Percentiles rank a stretch among this genome's conserved stretches.
These are phyloP conservation scores for Euzetes globulus DNA, from an alignment of 2,888 invertebrate genomes.

Conservation along the genomic window DNA sequence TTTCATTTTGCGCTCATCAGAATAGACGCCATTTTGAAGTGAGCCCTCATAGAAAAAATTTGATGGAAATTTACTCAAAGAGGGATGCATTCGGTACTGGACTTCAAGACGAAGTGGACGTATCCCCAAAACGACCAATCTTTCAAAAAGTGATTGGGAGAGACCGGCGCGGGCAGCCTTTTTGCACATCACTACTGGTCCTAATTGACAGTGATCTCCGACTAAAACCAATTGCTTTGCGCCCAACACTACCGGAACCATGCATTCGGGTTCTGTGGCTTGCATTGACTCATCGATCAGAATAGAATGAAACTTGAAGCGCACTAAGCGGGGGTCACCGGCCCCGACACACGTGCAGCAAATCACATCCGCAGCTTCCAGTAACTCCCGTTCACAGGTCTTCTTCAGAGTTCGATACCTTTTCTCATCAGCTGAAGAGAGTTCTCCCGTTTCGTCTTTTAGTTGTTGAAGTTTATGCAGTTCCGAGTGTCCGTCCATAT, in stretches of 20 bases:
- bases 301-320: conserved; percentile 90
- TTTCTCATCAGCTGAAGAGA: conserved; percentile 90
- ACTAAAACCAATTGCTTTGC: conserved; percentile 94
- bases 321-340: conserved; percentile 85
- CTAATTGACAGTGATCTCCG: conserved; percentile 97
- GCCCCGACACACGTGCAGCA: conserved; percentile 99
- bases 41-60: conserved; percentile 99
- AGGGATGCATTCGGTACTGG: conserved; percentile 99
- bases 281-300: conserved; percentile 96
- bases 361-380: conserved; percentile 95
- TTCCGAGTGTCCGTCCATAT: conserved; percentile 85
- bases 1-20: conserved; percentile 75
- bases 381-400: conserved; percentile 76
- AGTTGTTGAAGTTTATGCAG: conserved; percentile 88
- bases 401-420: conserved; percentile 83
- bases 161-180: conserved; percentile 95
- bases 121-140: conserved; percentile 92
- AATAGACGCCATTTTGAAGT: conserved; percentile 95
- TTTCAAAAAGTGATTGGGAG: conserved; percentile 92
- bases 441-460: conserved; percentile 95
- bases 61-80: conserved; percentile 91
- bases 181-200: conserved; percentile 99
- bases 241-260: conserved; percentile 97
- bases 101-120: conserved; percentile 93
- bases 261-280: conserved; percentile 94